Evolutionary conservation across 2,797 vertebrate genomes (phyloP).

Genomic region (Eurystomus glaucurus): DNA sequence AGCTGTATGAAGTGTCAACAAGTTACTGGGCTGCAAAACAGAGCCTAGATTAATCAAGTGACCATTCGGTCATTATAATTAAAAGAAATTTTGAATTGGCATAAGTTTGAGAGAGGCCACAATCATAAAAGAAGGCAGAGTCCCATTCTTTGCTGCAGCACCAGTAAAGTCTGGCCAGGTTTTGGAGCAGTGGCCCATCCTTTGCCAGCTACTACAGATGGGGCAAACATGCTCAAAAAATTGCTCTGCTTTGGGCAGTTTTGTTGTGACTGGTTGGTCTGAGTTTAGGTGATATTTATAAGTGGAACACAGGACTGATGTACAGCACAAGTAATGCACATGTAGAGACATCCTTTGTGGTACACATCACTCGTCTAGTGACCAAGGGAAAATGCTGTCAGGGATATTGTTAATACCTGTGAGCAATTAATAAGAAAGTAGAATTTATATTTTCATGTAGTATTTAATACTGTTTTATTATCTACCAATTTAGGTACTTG

Average conservation of each 20-base stretch:
- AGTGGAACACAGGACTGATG: background rate
- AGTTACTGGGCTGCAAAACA: slow-evolving; percentile 9
- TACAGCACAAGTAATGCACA: background rate
- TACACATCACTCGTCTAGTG: background rate
- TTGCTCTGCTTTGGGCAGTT: background rate
- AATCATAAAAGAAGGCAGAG: background rate
- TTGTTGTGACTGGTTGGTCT: background rate
- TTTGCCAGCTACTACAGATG: background rate
- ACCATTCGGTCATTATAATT: slow-evolving; percentile 6
- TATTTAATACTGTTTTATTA: background rate
- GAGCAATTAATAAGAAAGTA: background rate
- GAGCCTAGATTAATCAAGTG: background rate
- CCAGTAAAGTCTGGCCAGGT: background rate
- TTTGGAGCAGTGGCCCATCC: background rate
- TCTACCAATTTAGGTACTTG: background rate
- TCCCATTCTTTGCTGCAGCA: accelerated
- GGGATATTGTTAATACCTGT: background rate
- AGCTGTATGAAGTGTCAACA: background rate
- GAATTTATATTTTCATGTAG: background rate
- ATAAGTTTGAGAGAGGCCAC: background rate
- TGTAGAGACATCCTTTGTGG: background rate
- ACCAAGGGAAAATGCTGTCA: background rate
- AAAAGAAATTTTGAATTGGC: slow-evolving; percentile 19
- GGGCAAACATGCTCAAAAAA: background rate
- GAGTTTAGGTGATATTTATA: background rate